These are phyloP conservation scores for Pogonophryne albipinna DNA, from an alignment of 2,797 vertebrate genomes.

Conservation along the genomic window DNA sequence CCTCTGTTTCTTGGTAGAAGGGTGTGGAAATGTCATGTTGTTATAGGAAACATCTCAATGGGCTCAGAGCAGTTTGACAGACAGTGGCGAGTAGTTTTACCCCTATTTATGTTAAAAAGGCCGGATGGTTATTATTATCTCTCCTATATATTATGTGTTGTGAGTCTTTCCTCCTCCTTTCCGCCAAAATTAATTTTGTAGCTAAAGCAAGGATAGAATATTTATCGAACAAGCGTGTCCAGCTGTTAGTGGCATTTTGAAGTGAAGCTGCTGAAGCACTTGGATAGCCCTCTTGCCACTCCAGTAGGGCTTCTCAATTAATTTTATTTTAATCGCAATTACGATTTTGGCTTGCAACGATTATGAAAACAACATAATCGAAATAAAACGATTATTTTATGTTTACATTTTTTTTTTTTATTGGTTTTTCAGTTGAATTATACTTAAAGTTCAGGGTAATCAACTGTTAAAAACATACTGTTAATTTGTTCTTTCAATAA, in stretches of 20 bases:
- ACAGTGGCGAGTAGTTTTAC: background rate
- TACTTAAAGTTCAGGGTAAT: too few relatives aligned
- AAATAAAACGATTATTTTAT: too few relatives aligned
- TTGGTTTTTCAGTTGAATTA: too few relatives aligned
- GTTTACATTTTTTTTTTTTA: too few relatives aligned
- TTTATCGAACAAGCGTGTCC: constrained; percentile 2
- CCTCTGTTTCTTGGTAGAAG: background rate
- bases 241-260: constrained; percentile 26
- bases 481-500: too few relatives aligned
- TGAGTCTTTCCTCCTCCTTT: background rate
- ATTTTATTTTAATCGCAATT: too few relatives aligned
- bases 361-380: too few relatives aligned
- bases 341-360: too few relatives aligned
- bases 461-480: too few relatives aligned
- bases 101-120: background rate
- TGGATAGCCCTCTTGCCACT: background rate
- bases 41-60: background rate
- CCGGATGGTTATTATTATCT: background rate
- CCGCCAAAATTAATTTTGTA: background rate
- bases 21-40: background rate
- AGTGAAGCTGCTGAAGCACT: constrained; percentile 25
- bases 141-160: background rate
- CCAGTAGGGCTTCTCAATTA: background rate
- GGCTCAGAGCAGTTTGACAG: background rate
- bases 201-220: background rate